Evolutionary conservation across 2,113 vertebrate species (phyloP).

Genomic region (Murina feae): DNA sequence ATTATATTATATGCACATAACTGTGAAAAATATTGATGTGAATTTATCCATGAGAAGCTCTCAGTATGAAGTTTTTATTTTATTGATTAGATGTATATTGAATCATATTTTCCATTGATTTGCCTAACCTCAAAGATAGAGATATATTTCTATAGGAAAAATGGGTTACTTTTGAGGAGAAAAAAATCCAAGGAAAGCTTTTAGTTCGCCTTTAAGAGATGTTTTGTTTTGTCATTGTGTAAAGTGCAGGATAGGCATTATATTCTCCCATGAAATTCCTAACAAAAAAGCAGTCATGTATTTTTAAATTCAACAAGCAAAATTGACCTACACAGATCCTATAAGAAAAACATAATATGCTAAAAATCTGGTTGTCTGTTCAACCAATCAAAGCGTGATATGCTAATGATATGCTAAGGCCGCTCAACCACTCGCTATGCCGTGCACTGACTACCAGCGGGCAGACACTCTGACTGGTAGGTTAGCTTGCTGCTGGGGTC

Average conservation of each 20-base stretch:
- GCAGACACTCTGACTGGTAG: no score
- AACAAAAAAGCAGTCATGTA: background rate
- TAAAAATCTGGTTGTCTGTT: no score
- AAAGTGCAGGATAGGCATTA: background rate
- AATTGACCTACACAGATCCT: background rate
- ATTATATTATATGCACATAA: background rate
- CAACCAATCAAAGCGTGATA: no score
- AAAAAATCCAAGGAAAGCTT: background rate
- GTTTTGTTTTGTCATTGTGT: background rate
- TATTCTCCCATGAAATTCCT: background rate
- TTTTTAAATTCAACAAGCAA: slow-evolving; percentile 13
- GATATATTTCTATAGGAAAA: background rate
- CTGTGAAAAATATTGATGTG: background rate
- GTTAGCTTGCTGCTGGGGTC: no score
- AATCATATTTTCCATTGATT: background rate
- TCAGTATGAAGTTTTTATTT: background rate
- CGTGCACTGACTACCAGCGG: no score
- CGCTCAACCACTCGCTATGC: no score
- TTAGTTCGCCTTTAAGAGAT: background rate
- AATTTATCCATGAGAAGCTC: background rate
- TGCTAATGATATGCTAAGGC: no score
- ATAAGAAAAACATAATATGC: no score
- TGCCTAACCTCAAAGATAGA: background rate
- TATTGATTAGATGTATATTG: background rate
- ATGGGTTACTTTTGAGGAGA: background rate